Conservation (phyloP, 2,797 vertebrate species). For the Anguilla megastoma region DNA sequence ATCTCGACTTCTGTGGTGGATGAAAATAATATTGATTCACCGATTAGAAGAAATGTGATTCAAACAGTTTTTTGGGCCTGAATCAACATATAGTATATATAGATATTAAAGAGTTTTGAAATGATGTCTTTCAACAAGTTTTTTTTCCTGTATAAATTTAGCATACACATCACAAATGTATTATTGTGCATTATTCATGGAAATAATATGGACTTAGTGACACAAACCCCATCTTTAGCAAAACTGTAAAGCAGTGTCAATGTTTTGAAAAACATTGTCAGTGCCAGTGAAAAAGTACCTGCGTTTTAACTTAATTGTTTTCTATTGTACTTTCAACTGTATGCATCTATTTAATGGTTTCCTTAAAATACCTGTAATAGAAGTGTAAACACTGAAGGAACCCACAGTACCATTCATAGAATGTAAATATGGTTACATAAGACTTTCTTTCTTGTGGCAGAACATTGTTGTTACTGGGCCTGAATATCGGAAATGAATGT, state of each 20-base stretch:
- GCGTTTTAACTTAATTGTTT: background rate
- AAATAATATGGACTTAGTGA: background rate
- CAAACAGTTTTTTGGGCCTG: background rate
- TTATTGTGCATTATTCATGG: background rate
- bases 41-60: background rate
- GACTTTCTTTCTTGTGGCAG: background rate
- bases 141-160: conserved; percentile 8
- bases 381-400: background rate
- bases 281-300: background rate
- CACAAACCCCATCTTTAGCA: background rate
- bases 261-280: too few relatives aligned
- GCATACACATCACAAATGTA: background rate
- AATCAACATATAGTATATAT: background rate
- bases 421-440: conserved; percentile 7
- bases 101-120: background rate
- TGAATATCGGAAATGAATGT: background rate
- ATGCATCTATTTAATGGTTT: background rate
- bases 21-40: background rate
- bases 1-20: background rate
- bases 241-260: background rate
- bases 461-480: background rate
- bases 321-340: background rate
- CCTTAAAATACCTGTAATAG: background rate
- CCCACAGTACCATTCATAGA: background rate
- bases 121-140: background rate